Evolutionary conservation across 2,888 invertebrate genomes (phyloP), one percentile per base, ranked within the genome.

Genomic region (Hedychridium roseum): DNA sequence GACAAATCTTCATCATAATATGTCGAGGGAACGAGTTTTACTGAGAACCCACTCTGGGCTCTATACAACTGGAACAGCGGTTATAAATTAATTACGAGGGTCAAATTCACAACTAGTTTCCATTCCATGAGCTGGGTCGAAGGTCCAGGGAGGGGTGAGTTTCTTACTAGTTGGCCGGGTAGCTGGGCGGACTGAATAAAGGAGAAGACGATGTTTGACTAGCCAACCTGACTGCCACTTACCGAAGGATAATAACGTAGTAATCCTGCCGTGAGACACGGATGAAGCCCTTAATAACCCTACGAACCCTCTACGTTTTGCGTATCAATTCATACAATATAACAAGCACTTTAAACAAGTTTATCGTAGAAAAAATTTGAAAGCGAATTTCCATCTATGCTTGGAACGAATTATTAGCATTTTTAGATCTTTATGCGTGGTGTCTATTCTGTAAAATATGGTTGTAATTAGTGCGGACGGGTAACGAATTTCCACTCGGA

Each of bases 41-140:
- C n/a, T n/a, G n/a, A n/a, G n/a, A n/a, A n/a, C n/a, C n/a, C n/a
- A n/a, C n/a, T n/a, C n/a, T n/a, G n/a, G n/a, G n/a, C n/a, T n/a
- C 20, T 54, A 52, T 44, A 51, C 56, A 57, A 57, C 64, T 56
- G 65, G 62, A 63, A 60, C 54, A 45, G 36, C 53, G 57, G 67
- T 71, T 70, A 68, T 74, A 70, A 73, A 74, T 75, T 74, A 74
- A 75, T 75, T 73, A 72, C 65, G 55, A 65, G 71, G 71, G 71
- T 71, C 67, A 66, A 68, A 70, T 71, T 70, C 66, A 42, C 60
- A 60, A 68, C 65, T 56, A 58, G 60, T 53, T 59, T 58, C 50
- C 66, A 40, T 54, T 65, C 52, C 56, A 44, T 30, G 47, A 32
- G 50, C 36, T 48, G 44, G 48, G 52, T 50, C 30, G 50, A 37